phyloP scores from a whole-genome alignment of 2,888 invertebrate species.

The Drosophila cognata region DNA sequence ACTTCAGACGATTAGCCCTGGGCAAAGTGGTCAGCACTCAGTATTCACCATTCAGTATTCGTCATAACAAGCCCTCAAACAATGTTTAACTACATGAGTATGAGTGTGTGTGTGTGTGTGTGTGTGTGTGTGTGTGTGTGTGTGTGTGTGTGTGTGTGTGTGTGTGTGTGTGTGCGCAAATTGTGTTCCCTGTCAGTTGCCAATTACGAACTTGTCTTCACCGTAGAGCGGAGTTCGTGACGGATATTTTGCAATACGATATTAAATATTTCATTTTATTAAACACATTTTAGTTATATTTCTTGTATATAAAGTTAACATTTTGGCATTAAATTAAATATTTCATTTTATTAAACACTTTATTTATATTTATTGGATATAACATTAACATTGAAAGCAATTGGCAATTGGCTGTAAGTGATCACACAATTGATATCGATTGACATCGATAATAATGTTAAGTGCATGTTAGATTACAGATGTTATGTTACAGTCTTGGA shows the following conservation, averaged over 20 bases:
- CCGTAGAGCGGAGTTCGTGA: not conserved
- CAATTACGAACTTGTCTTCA: constrained; percentile 14
- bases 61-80: constrained; percentile 15
- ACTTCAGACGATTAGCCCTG: constrained; percentile 73
- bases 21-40: constrained; percentile 59
- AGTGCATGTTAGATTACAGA: too few species aligned
- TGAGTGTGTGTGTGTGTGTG: not conserved
- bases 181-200: constrained; percentile 33
- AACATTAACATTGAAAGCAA: not conserved
- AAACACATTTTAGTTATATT: not conserved
- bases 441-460: too few species aligned
- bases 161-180: constrained; percentile 1
- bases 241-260: not conserved
- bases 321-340: too few species aligned
- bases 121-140: not conserved
- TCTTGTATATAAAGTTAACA: too few species aligned
- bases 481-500: too few species aligned
- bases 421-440: too few species aligned
- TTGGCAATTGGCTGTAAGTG: not conserved
- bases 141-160: not conserved
- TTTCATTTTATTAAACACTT: not conserved
- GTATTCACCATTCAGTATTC: constrained; percentile 15
- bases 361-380: not conserved
- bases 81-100: not conserved
- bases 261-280: not conserved